Evolutionary conservation across 1,140 invertebrate genomes (phyloP), one percentile per base, ranked within the genome.

Genomic region (Ceratosolen fusciceps): DNA sequence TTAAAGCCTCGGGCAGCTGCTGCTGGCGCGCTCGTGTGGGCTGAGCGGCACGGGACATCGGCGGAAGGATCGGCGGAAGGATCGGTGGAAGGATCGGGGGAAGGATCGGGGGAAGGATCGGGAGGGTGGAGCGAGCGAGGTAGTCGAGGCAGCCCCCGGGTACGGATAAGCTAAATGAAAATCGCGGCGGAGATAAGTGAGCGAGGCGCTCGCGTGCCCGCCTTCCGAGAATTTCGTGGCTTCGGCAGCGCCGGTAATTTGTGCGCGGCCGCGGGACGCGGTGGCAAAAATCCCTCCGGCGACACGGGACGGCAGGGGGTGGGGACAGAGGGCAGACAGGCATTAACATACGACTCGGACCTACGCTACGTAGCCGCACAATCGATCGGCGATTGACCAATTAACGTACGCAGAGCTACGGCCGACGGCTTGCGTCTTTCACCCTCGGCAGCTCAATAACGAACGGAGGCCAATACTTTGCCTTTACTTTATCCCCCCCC

Each of bases 341-440:
- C n/a, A 74, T 74, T 74, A 74, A 26, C 54, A 74, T 74, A 43
- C 9, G 54, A 31, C 2, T 43, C 49, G 49, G n/a, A 0, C 54
- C 31, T 74, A 26, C 3, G 26, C 5, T n/a, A n/a, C n/a, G n/a
- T n/a, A n/a, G n/a, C n/a, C n/a, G n/a, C n/a, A n/a, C n/a, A n/a
- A n/a, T 49, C 58, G 31, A 75, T 75, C 29, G 58, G 1, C 39
- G 43, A 65, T 75, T 14, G 43, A 65, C 39, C 43, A 65, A 65
- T 75, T 75, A 75, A 75, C 72, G 49, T 49, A 14, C 14, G 39
- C 4, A n/a, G 54, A 9, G 21, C 14, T 4, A 65, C 37, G 29
- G 60, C 10, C 34, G 60, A 34, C n/a, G 34, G 12, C 1, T 34
- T 5, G 16, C n/a, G n/a, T 19, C 16, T 37, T 65, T 65, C n/a